phyloP scores from a whole-genome alignment of 1,140 invertebrate genomes.

The Zaprionus ornatus region DNA sequence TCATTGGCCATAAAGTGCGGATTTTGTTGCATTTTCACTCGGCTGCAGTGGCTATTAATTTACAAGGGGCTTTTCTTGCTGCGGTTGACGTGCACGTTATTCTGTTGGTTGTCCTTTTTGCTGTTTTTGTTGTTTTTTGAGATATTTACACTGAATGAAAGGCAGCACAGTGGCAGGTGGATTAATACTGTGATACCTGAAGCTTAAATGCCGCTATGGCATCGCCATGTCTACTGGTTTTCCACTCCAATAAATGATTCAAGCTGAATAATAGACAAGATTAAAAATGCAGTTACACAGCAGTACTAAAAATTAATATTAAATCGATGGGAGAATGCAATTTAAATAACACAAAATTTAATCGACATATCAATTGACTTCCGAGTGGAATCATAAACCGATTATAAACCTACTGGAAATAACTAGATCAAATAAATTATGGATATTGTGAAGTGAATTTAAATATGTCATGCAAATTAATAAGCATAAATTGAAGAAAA shows the following conservation, averaged over 20 bases:
- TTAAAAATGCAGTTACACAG: background rate
- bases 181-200: conserved; percentile 23
- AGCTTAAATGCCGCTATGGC: background rate
- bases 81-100: conserved; percentile 8
- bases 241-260: background rate
- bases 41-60: conserved; percentile 73
- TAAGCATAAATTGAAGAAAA: too few species aligned
- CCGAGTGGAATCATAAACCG: background rate
- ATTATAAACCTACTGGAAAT: background rate
- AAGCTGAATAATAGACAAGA: background rate
- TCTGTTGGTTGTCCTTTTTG: background rate
- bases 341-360: background rate
- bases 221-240: background rate
- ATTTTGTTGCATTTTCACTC: conserved; percentile 50
- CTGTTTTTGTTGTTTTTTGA: background rate
- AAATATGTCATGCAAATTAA: too few species aligned
- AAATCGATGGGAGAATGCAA: background rate
- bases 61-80: conserved; percentile 52
- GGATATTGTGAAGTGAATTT: too few species aligned
- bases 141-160: conserved; percentile 7
- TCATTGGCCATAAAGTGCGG: conserved; percentile 62
- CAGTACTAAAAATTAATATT: background rate
- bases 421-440: background rate
- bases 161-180: conserved; percentile 12
- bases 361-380: background rate